Percentiles rank a stretch among this genome's conserved stretches.
Evolutionary conservation across 2,113 vertebrate species (phyloP).

Genomic region (Salvelinus namaycush): DNA sequence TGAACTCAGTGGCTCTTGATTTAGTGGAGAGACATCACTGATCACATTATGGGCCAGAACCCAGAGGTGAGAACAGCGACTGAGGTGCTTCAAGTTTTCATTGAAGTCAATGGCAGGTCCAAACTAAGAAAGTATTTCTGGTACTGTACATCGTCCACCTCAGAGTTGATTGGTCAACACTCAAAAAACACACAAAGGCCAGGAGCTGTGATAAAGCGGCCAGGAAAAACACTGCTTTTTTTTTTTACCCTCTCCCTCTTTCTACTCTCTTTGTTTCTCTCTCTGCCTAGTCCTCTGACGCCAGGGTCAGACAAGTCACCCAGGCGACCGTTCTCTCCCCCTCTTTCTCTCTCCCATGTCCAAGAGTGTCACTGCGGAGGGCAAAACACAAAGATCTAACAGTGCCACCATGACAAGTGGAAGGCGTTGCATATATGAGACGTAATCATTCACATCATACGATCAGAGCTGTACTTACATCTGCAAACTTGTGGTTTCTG

Average conservation of each 20-base stretch:
- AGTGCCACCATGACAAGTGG: background rate
- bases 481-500: constrained; percentile 97
- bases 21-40: too few relatives aligned
- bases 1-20: too few relatives aligned
- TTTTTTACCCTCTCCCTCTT: too few relatives aligned
- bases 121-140: too few relatives aligned
- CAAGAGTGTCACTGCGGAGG: constrained; percentile 19
- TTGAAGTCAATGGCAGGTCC: too few relatives aligned
- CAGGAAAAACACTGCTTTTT: background rate
- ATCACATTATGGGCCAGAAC: too few relatives aligned
- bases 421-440: background rate
- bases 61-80: too few relatives aligned
- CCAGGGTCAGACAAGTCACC: constrained; percentile 4
- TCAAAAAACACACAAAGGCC: background rate
- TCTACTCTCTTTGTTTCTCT: background rate
- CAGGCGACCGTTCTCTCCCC: background rate
- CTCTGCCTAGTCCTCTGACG: background rate
- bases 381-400: constrained; percentile 24
- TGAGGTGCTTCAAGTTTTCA: too few relatives aligned
- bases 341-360: constrained; percentile 2
- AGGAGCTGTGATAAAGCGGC: background rate
- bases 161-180: too few relatives aligned
- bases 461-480: constrained; percentile 79
- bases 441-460: too few relatives aligned
- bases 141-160: too few relatives aligned